These are phyloP conservation scores for Stegastes partitus DNA, from an alignment of 2,113 vertebrate genomes.

Conservation along the genomic window DNA sequence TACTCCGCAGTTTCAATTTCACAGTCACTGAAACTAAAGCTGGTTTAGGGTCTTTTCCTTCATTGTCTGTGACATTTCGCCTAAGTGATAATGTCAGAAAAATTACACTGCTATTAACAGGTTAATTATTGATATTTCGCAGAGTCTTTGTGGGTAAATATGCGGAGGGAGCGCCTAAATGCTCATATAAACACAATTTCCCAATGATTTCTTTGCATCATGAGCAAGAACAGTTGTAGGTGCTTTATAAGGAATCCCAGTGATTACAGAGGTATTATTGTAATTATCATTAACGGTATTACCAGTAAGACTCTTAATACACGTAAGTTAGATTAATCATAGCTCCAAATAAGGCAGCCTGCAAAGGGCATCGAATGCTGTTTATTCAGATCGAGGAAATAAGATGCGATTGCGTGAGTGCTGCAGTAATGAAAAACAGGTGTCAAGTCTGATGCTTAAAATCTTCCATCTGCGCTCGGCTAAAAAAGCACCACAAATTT, in stretches of 20 bases:
- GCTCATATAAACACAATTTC: neutral
- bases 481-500: slow-evolving; percentile 59
- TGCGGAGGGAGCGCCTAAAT: neutral
- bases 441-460: slow-evolving; percentile 54
- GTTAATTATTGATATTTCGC: slow-evolving; percentile 58
- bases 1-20: slow-evolving; percentile 47
- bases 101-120: slow-evolving; percentile 38
- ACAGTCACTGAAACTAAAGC: slow-evolving; percentile 39
- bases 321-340: slow-evolving; percentile 13
- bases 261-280: neutral
- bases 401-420: slow-evolving; percentile 8
- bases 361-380: neutral
- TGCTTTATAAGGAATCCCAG: neutral
- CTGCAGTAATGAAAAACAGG: slow-evolving; percentile 62
- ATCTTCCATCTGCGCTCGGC: slow-evolving; percentile 50
- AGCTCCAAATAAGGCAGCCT: neutral
- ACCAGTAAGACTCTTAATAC: neutral
- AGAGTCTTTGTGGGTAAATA: slow-evolving; percentile 31
- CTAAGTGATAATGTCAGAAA: slow-evolving; percentile 50
- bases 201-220: neutral
- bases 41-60: slow-evolving; percentile 24
- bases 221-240: neutral
- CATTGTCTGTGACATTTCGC: slow-evolving; percentile 42
- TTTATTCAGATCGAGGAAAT: slow-evolving; percentile 22
- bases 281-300: neutral